Conservation (phyloP, 2,113 vertebrate genomes). For the Mus pahari region DNA sequence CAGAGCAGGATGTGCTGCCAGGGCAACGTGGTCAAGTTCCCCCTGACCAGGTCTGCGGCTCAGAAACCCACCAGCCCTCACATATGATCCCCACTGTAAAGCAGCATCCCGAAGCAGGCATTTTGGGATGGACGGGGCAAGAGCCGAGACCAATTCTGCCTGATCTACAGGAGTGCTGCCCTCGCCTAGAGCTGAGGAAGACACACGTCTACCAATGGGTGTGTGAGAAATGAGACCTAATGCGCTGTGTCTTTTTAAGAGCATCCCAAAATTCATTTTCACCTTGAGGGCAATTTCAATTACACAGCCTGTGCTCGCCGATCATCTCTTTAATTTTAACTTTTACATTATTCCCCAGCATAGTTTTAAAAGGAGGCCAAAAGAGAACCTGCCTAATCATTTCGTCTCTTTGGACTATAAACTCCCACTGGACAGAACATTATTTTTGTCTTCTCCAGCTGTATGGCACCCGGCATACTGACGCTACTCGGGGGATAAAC, state of each 20-base stretch:
- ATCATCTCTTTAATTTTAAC: conserved; percentile 65
- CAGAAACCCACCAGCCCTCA: not conserved
- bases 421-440: conserved; percentile 50
- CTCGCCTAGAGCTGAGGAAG: not conserved
- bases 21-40: not conserved
- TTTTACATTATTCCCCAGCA: conserved; percentile 66
- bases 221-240: not conserved
- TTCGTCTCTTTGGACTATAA: conserved; percentile 49
- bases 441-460: conserved; percentile 68
- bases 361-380: conserved; percentile 62
- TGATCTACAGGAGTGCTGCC: not conserved
- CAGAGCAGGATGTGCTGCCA: rapidly evolving
- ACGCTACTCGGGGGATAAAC: conserved; percentile 46
- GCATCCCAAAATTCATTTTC: conserved; percentile 58
- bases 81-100: not conserved
- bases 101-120: not conserved
- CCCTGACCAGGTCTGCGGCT: not conserved
- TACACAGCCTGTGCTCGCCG: conserved; percentile 20
- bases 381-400: conserved; percentile 59
- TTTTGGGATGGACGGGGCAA: not conserved
- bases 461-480: conserved; percentile 20
- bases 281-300: conserved; percentile 68
- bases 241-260: not conserved
- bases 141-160: not conserved
- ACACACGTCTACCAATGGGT: not conserved